Evolutionary conservation across 2,113 vertebrate species (phyloP).

Genomic region (Dicentrarchus labrax): DNA sequence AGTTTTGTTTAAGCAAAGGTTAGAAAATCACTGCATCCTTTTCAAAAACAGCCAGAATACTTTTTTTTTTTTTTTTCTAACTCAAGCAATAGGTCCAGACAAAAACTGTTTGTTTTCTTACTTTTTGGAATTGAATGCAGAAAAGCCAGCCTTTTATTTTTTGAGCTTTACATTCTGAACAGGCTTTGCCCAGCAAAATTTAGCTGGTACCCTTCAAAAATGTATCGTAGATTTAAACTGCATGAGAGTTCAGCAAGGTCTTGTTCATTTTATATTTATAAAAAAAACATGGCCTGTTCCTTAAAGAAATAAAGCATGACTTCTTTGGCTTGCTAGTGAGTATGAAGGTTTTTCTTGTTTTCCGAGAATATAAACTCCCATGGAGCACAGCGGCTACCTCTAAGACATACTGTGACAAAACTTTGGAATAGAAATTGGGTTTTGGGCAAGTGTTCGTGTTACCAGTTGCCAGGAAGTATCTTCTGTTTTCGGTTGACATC

Average conservation of each 20-base stretch:
- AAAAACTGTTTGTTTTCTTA: background rate
- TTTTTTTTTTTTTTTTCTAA: conserved; percentile 3
- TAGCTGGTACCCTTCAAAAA: conserved; percentile 35
- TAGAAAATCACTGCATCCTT: conserved; percentile 15
- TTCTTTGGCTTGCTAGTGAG: conserved; percentile 41
- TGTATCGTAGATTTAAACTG: conserved; percentile 34
- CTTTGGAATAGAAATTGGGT: conserved; percentile 63
- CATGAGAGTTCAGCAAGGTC: conserved; percentile 46
- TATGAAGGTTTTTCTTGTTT: conserved; percentile 45
- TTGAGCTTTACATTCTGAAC: conserved; percentile 23
- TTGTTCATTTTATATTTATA: conserved; percentile 70
- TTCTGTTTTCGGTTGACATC: conserved; percentile 48
- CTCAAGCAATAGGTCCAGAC: background rate
- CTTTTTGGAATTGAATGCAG: conserved; percentile 3
- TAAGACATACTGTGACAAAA: conserved; percentile 63
- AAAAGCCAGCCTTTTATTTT: background rate
- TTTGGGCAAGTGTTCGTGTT: conserved; percentile 53
- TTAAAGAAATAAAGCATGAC: conserved; percentile 54
- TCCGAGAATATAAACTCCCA: conserved; percentile 53
- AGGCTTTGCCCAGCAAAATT: background rate
- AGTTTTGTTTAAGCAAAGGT: background rate
- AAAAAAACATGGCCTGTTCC: conserved; percentile 43
- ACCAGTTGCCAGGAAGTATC: conserved; percentile 58
- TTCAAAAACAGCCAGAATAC: background rate
- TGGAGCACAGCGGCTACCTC: conserved; percentile 58